Evolutionary conservation across 1,140 invertebrate species (phyloP).

Genomic region (Carposina sasakii): DNA sequence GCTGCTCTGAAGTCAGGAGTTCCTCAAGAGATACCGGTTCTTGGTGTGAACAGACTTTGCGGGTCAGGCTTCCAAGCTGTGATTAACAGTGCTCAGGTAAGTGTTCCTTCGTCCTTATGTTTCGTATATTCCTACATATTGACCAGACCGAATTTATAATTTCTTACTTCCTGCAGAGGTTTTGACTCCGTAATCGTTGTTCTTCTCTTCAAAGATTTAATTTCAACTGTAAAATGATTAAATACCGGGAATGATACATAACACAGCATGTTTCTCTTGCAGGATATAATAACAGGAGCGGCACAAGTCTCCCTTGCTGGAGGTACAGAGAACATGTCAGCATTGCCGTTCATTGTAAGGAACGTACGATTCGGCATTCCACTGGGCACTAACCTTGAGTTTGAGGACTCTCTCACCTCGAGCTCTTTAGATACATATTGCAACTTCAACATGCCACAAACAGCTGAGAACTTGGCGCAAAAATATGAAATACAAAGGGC

Average conservation of each 20-base stretch:
- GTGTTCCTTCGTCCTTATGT: too few relatives aligned
- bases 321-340: conserved; percentile 96
- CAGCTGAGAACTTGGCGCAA: conserved; percentile 96
- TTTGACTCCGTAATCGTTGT: too few relatives aligned
- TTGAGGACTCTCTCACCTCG: conserved; percentile 88
- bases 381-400: conserved; percentile 83
- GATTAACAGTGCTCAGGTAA: conserved; percentile 91
- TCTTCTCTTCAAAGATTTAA: too few relatives aligned
- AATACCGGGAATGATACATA: too few relatives aligned
- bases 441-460: conserved; percentile 95
- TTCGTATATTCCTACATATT: too few relatives aligned
- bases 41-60: conserved; percentile 91
- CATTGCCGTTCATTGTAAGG: conserved; percentile 89
- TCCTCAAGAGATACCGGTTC: conserved; percentile 84
- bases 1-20: conserved; percentile 87
- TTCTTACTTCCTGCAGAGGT: too few relatives aligned
- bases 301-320: conserved; percentile 92
- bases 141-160: too few relatives aligned
- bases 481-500: conserved; percentile 88
- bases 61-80: conserved; percentile 97
- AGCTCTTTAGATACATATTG: conserved; percentile 91
- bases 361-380: conserved; percentile 91
- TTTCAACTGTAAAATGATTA: too few relatives aligned
- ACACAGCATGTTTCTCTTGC: conserved; percentile 16
- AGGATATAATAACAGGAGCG: conserved; percentile 92